Conservation (phyloP, 2,797 vertebrate genomes). For the Meda fulgida region DNA sequence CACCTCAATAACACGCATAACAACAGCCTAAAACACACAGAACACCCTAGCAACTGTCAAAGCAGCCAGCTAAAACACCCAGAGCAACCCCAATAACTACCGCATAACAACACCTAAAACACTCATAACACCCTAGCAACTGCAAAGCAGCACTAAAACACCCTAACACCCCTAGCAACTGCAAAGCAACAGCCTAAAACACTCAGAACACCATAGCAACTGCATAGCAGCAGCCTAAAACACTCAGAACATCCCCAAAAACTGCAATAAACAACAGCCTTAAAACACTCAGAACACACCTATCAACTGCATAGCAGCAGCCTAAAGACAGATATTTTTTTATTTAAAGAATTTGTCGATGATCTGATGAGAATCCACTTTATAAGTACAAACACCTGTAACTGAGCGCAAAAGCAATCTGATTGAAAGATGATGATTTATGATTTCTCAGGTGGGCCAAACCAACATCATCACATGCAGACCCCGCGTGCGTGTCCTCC, state of each 20-base stretch:
- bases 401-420: background rate
- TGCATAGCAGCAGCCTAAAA: background rate
- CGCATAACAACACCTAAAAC: fast-evolving
- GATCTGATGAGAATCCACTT: background rate
- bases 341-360: background rate
- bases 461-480: conserved; percentile 98
- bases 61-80: background rate
- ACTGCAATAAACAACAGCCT: background rate
- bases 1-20: too few relatives aligned
- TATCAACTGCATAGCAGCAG: background rate
- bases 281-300: too few relatives aligned
- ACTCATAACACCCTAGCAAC: fast-evolving
- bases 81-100: too few relatives aligned
- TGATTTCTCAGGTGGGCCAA: conserved; percentile 83
- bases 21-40: background rate
- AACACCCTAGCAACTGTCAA: fast-evolving
- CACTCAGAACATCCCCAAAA: background rate
- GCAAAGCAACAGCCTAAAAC: too few relatives aligned
- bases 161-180: fast-evolving
- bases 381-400: background rate
- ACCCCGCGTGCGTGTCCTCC: conserved; percentile 87
- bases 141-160: background rate
- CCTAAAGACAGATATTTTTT: background rate
- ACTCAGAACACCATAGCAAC: fast-evolving
- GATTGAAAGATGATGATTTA: background rate